A percentile compares a stretch with the other conserved stretches of the same genome.
These are phyloP conservation scores for Onthophagus sagittarius DNA, from an alignment of 2,888 invertebrate species.

Conservation along the genomic window DNA sequence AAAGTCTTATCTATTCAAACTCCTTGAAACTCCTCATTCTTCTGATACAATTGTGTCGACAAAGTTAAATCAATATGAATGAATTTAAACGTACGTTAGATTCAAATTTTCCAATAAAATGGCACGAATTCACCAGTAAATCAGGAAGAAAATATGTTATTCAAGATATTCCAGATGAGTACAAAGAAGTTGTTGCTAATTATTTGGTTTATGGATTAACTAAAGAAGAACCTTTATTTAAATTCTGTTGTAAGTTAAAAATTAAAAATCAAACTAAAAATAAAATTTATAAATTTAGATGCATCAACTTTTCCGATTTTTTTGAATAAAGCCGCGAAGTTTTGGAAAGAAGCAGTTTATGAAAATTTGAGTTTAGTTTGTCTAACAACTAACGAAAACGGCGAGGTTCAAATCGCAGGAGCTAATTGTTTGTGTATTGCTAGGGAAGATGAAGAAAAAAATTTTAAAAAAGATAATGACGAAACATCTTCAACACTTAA, in stretches of 20 bases:
- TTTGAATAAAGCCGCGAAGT: not conserved
- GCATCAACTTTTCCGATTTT: not conserved
- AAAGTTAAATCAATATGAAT: not conserved
- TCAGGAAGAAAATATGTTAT: conserved; percentile 47
- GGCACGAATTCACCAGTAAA: conserved; percentile 25
- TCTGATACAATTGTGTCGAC: no score
- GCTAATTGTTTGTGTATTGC: not conserved
- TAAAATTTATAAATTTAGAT: not conserved
- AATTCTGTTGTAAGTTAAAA: conserved; percentile 14
- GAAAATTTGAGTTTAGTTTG: not conserved
- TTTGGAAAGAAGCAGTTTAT: not conserved
- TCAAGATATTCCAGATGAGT: conserved; percentile 52
- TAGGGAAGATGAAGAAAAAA: conserved; percentile 1
- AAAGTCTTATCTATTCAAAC: no score
- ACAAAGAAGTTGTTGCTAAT: conserved; percentile 45
- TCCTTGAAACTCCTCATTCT: no score
- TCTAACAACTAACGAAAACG: not conserved
- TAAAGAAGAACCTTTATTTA: conserved; percentile 54
- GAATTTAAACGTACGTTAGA: conserved; percentile 31
- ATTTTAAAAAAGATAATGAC: not conserved
- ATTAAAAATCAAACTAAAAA: not conserved
- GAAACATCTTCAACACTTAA: not conserved
- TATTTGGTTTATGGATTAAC: conserved; percentile 49
- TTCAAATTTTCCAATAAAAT: conserved; percentile 35
- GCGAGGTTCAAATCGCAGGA: not conserved